phyloP scores from a whole-genome alignment of 2,797 vertebrate species.

The Anolis apletophallus region DNA sequence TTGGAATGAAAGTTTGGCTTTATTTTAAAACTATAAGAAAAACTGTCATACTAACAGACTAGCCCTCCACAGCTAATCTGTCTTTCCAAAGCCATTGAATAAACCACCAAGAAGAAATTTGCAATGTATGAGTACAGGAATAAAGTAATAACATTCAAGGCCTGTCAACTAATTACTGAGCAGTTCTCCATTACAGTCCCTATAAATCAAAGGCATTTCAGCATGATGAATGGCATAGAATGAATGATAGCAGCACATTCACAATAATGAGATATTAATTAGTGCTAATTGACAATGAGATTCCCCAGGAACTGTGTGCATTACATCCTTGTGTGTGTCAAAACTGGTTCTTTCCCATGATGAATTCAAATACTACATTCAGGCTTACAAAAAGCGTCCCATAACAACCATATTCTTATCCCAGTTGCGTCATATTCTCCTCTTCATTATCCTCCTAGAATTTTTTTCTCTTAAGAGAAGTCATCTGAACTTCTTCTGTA shows the following conservation, averaged over 20 bases:
- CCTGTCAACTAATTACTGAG: slow-evolving; percentile 31
- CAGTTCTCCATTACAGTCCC: slow-evolving; percentile 13
- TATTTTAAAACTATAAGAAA: too few species aligned
- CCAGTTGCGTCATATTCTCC: slow-evolving; percentile 35
- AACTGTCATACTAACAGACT: too few species aligned
- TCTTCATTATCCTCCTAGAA: slow-evolving; percentile 57
- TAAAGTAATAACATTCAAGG: slow-evolving; percentile 29
- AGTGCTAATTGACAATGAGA: slow-evolving; percentile 42
- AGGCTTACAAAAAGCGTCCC: background rate
- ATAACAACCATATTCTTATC: slow-evolving; percentile 41
- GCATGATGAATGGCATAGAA: slow-evolving; percentile 45
- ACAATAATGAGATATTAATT: slow-evolving; percentile 62
- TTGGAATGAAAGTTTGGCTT: too few species aligned
- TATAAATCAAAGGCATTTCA: slow-evolving; percentile 53
- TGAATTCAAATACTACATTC: slow-evolving; percentile 46
- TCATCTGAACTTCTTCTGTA: slow-evolving; percentile 56
- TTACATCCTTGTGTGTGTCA: slow-evolving; percentile 43
- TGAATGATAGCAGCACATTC: slow-evolving; percentile 42
- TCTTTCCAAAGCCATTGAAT: background rate
- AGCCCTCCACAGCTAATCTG: too few species aligned
- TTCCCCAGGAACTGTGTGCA: slow-evolving; percentile 36
- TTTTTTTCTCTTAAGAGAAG: slow-evolving; percentile 26
- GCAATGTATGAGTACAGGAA: background rate
- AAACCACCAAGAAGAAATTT: slow-evolving; percentile 12
- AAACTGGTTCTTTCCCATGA: slow-evolving; percentile 49